phyloP scores from a whole-genome alignment of 2,797 vertebrate genomes.

The Diceros bicornis region DNA sequence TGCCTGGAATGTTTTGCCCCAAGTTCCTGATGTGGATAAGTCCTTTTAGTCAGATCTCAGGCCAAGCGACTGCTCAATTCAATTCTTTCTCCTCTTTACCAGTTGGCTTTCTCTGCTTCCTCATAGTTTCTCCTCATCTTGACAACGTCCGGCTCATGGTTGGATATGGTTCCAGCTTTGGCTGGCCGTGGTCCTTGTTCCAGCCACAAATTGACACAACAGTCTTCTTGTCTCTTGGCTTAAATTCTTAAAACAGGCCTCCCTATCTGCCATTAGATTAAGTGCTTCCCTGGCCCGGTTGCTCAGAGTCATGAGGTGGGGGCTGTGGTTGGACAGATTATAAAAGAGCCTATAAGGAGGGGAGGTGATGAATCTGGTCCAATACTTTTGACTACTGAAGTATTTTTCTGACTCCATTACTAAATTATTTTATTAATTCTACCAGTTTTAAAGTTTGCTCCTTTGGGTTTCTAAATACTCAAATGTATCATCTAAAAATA shows the following conservation, averaged over 20 bases:
- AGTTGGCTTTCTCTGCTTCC: not conserved
- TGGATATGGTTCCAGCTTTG: not conserved
- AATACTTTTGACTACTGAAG: not conserved
- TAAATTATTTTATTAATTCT: slow-evolving; percentile 26
- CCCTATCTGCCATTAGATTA: not conserved
- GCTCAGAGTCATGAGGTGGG: not conserved
- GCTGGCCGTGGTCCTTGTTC: not conserved
- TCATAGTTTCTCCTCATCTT: not conserved
- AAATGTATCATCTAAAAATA: not conserved
- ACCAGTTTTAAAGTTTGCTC: not conserved
- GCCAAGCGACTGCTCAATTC: not conserved
- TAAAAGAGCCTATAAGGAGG: not conserved
- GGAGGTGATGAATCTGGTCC: not conserved
- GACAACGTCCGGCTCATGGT: not conserved
- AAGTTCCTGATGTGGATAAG: not conserved
- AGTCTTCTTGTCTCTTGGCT: not conserved
- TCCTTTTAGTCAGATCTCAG: not conserved
- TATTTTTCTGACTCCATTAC: not conserved
- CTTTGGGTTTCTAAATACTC: not conserved
- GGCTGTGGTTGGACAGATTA: not conserved
- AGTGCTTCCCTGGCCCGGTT: not conserved
- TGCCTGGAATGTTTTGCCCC: not conserved
- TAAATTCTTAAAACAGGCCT: not conserved
- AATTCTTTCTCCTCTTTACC: not conserved
- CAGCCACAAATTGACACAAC: not conserved